Evolutionary conservation across 1,140 invertebrate species (phyloP).

Genomic region (Catajapyx aquilonaris): DNA sequence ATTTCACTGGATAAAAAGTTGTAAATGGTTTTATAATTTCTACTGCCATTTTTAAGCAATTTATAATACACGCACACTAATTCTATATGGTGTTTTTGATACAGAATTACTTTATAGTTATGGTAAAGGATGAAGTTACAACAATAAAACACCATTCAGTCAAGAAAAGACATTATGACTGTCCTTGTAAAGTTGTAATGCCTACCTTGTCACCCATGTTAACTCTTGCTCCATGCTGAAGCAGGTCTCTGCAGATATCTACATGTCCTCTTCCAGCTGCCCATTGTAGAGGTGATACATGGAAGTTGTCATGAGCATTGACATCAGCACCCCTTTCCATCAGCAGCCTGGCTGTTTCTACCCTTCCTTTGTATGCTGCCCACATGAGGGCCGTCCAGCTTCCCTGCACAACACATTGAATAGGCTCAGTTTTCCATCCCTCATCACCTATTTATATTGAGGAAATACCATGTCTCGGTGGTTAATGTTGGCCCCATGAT

Average conservation of each 20-base stretch:
- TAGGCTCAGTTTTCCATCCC: slow-evolving; percentile 1
- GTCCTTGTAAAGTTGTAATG: no score
- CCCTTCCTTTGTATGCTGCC: slow-evolving; percentile 83
- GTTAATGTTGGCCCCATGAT: slow-evolving; percentile 69
- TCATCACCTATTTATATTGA: slow-evolving; percentile 1
- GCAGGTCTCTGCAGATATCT: slow-evolving; percentile 59
- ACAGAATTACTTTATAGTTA: no score
- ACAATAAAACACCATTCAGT: no score
- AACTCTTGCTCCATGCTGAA: slow-evolving; percentile 69
- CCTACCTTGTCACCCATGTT: slow-evolving; percentile 73
- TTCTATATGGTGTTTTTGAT: no score
- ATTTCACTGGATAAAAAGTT: no score
- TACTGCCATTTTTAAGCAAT: no score
- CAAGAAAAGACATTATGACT: no score
- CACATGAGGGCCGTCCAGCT: slow-evolving; percentile 96
- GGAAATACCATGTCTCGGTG: slow-evolving; percentile 66
- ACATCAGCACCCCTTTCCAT: slow-evolving; percentile 75
- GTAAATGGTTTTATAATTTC: no score
- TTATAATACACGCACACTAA: no score
- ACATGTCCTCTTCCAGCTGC: slow-evolving; percentile 74
- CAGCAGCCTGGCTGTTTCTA: slow-evolving; percentile 55
- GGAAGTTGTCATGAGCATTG: slow-evolving; percentile 89
- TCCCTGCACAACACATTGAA: slow-evolving; percentile 34
- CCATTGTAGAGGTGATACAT: slow-evolving; percentile 84
- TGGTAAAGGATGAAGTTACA: no score